Evolutionary conservation across 1,140 invertebrate genomes (phyloP).

Genomic region (Bombyx mandarina): DNA sequence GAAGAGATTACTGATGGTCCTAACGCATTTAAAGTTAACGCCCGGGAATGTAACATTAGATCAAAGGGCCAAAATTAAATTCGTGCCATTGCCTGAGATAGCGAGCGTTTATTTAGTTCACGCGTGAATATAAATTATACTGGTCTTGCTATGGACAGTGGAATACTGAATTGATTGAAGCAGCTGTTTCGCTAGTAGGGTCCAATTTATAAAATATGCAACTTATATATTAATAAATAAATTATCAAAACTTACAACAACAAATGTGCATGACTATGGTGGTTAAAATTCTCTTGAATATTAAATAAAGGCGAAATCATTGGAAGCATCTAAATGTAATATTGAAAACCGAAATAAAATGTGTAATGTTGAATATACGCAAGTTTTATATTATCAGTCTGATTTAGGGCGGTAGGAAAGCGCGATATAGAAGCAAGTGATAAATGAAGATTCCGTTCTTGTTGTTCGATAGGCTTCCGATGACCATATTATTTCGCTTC

Average conservation of each 20-base stretch:
- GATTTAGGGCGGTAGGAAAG: conserved; percentile 21
- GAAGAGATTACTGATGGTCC: conserved; percentile 20
- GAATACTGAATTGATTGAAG: background rate
- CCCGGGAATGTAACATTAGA: conserved; percentile 28
- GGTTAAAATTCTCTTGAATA: conserved; percentile 1
- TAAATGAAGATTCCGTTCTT: conserved; percentile 28
- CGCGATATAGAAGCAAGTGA: conserved; percentile 21
- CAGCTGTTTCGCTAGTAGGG: background rate
- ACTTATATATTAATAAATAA: background rate
- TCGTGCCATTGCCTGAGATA: conserved; percentile 20
- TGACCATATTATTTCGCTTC: conserved; percentile 22
- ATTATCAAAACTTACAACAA: background rate
- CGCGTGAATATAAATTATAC: conserved; percentile 29
- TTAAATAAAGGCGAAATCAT: background rate
- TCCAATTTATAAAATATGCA: background rate
- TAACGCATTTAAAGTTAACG: conserved; percentile 26
- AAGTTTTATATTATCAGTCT: conserved; percentile 4
- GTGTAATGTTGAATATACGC: background rate
- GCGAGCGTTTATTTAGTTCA: conserved; percentile 15
- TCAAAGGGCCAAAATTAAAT: conserved; percentile 35
- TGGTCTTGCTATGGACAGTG: conserved; percentile 6
- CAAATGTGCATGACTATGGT: background rate
- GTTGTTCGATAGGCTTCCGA: conserved; percentile 20
- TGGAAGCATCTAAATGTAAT: background rate
- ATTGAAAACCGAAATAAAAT: background rate